Evolutionary conservation across 2,888 invertebrate genomes (phyloP).

Genomic region (Gisinianus flammeolus): DNA sequence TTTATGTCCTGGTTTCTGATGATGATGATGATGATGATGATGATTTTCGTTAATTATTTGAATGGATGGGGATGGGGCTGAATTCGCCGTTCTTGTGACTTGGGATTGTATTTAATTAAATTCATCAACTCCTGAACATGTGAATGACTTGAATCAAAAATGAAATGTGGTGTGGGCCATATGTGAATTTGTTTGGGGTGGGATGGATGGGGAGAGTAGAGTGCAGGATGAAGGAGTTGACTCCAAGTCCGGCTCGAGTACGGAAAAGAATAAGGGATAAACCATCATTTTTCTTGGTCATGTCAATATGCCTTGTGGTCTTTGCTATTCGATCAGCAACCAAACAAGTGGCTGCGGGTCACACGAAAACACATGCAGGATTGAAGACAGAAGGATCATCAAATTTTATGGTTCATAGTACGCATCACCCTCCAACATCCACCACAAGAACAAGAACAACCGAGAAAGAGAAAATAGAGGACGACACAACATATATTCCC

Average conservation of each 20-base stretch:
- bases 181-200: no score
- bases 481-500: not conserved
- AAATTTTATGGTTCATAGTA: not conserved
- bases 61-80: no score
- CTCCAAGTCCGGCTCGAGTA: constrained; percentile 35
- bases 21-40: no score
- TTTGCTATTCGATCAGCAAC: constrained; percentile 20
- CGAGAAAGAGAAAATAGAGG: not conserved
- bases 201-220: no score
- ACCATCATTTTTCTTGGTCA: constrained; percentile 49
- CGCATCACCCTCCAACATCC: not conserved
- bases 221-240: constrained; percentile 35
- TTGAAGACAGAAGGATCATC: not conserved
- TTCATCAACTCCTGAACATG: no score
- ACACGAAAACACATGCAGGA: not conserved
- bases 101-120: no score
- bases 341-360: constrained; percentile 2
- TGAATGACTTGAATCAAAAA: no score
- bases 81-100: no score
- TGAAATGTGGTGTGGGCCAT: no score
- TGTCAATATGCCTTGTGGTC: constrained; percentile 33
- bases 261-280: constrained; percentile 50
- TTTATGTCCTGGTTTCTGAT: no score
- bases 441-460: not conserved
- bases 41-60: no score